Base-by-base conservation (phyloP, 2,113 vertebrate genomes). In the Poeciliopsis turrubarensis region DNA sequence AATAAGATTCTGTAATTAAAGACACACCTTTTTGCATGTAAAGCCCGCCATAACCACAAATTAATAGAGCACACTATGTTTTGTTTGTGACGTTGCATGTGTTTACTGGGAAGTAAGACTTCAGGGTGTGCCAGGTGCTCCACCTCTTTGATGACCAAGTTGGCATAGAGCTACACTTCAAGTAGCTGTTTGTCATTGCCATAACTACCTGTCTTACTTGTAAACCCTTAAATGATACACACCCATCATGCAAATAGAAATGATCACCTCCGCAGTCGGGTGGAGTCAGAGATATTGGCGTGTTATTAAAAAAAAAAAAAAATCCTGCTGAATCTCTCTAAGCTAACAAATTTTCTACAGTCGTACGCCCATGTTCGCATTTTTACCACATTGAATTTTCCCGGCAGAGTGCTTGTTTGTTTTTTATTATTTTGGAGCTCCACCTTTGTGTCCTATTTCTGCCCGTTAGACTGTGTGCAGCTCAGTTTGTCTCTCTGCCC, bases 141-240 rank as follows among this genome's bases (percentile, higher is more conserved):
- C 76, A 19, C 75, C 88, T 80, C 41, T 81, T 75, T 69, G 39
- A 57, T 90, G 90, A 89, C 90, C 85, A 31, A 92, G 64, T 93
- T 92, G 82, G 82, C 86, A 81, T 7, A 0, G 65, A 51, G 37
- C 60, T 39, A 26, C 17, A 61, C 65, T 62, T 77, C 62, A 72
- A 68, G 70, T 41, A 75, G 31, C 57, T 51, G 4, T 57, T 65
- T 8, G 4, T 68, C 87, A 87, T 85, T 34, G 76, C 68, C 51
- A 17, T 73, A 34, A 76, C 32, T 62, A 57, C 73, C 54, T 73
- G 27, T 32, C 12, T 17, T 70, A 34, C 61, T 63, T 70, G 63
- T 67, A 81, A 70, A 82, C 25, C 62, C 32, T 77, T 67, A 73
- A 74, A 60, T 83, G 9, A 72, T 39, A 77, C 60, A 76, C 68